phyloP scores from a whole-genome alignment of 35 echinoderm and acorn worm species.

The Anneissia japonica region DNA sequence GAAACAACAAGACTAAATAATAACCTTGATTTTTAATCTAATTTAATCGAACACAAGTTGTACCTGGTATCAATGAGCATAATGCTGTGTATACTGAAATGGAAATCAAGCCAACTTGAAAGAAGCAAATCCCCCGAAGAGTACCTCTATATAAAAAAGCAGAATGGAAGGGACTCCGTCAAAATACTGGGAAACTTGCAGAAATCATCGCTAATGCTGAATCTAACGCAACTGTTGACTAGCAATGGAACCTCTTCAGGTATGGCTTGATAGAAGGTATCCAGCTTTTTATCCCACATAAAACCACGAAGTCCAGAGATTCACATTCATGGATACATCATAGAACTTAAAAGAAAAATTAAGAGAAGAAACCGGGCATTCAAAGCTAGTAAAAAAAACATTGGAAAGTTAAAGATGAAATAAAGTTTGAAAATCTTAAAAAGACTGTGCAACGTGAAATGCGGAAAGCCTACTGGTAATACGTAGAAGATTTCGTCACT shows the following conservation, averaged over 20 bases:
- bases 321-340: constrained; percentile 28
- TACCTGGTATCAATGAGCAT: background rate
- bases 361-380: background rate
- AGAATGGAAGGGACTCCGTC: background rate
- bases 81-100: background rate
- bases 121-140: no score
- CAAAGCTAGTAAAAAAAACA: constrained; percentile 10
- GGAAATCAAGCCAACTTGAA: background rate
- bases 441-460: constrained; percentile 31
- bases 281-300: constrained; percentile 10
- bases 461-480: constrained; percentile 21
- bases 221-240: background rate
- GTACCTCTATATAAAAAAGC: background rate
- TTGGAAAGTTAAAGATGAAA: constrained; percentile 3
- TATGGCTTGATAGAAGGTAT: background rate
- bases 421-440: constrained; percentile 14
- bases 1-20: background rate
- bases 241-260: background rate
- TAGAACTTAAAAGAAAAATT: constrained; percentile 36
- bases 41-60: background rate
- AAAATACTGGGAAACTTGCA: background rate
- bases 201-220: background rate
- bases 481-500: constrained; percentile 13
- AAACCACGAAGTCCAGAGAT: background rate
- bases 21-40: background rate